Conservation (phyloP, 2,797 vertebrate genomes). For the Champsocephalus esox region DNA sequence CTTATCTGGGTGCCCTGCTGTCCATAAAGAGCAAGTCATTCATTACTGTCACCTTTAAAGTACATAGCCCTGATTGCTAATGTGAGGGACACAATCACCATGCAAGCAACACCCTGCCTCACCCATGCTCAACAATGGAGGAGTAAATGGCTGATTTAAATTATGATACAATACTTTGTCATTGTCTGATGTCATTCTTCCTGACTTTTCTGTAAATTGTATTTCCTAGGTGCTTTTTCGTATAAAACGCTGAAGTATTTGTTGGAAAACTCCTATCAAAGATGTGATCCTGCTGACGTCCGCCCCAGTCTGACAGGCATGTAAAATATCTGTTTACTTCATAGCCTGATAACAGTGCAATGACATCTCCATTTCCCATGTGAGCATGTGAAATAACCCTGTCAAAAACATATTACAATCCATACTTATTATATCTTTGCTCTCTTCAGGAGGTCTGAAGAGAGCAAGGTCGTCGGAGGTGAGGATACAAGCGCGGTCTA, state of each 20-base stretch:
- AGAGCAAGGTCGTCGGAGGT: conserved; percentile 62
- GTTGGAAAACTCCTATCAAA: conserved; percentile 60
- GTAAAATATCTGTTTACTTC: conserved; percentile 85
- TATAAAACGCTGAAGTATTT: conserved; percentile 34
- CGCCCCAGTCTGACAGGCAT: conserved; percentile 73
- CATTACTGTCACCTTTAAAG: conserved; percentile 72
- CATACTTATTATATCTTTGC: conserved; percentile 68
- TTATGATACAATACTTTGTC: conserved; percentile 27
- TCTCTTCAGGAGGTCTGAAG: conserved; percentile 24
- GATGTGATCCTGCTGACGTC: conserved; percentile 58
- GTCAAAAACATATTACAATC: conserved; percentile 79
- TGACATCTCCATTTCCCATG: conserved; percentile 79
- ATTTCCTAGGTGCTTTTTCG: conserved; percentile 19
- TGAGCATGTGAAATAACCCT: conserved; percentile 79
- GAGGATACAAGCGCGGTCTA: conserved; percentile 44
- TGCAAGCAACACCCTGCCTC: conserved; percentile 14
- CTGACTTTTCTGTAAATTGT: not conserved
- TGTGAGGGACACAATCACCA: conserved; percentile 53
- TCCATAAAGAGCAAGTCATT: conserved; percentile 75
- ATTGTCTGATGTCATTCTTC: conserved; percentile 17
- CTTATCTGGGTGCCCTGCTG: conserved; percentile 63
- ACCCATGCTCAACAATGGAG: not conserved
- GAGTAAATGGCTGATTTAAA: conserved; percentile 9
- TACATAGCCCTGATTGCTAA: conserved; percentile 68
- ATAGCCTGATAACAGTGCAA: conserved; percentile 72